Evolutionary conservation across 2,797 vertebrate genomes (phyloP), one percentile per base, ranked within the genome.

Genomic region (Alauda arvensis): DNA sequence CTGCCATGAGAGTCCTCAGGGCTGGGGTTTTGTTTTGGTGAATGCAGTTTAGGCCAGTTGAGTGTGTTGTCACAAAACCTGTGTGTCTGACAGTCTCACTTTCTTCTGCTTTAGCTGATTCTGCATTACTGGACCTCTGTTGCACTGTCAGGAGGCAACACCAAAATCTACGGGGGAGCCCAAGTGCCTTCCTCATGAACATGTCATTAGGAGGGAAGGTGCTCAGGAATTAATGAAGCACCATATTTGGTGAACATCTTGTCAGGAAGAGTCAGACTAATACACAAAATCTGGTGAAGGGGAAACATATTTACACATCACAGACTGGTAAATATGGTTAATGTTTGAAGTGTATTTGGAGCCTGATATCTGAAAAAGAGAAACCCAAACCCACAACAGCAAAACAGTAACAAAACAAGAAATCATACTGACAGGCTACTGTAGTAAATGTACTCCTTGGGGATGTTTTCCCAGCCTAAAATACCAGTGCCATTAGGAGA

Each of bases 231-330:
- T 81, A 83, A 74, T 77, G n/a, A 82, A 84, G 57, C 3, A 0
- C 85, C 70, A 46, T 77, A 93, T 85, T 93, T 83, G 87, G 76
- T 91, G 88, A 95, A 86, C 90, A 81, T 93, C 80, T 93, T 94
- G 94, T 78, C 90, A 91, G 76, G 75, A 83, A 88, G 90, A 92
- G 80, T 71, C 66, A 76, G 85, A 46, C 57, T 77, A 59, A 88
- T 80, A 90, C 85, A 91, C 87, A 90, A 93, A 93, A 88, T 85
- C 88, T 90, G 94, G 83, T 77, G 69, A n/a, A 85, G 70, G 70
- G 85, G 81, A 91, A 93, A 85, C 77, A 87, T 90, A 89, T 90
- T 90, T 90, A 77, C 66, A 65, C 83, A 77, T 66, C 65, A 68
- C 88, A 68, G 77, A 19, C 40, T 78, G 72, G 79, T 91, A 83